A percentile compares a stretch with the other conserved stretches of the same genome.
These are phyloP conservation scores for Siniperca scherzeri DNA, from an alignment of 2,797 vertebrate genomes.

Conservation along the genomic window DNA sequence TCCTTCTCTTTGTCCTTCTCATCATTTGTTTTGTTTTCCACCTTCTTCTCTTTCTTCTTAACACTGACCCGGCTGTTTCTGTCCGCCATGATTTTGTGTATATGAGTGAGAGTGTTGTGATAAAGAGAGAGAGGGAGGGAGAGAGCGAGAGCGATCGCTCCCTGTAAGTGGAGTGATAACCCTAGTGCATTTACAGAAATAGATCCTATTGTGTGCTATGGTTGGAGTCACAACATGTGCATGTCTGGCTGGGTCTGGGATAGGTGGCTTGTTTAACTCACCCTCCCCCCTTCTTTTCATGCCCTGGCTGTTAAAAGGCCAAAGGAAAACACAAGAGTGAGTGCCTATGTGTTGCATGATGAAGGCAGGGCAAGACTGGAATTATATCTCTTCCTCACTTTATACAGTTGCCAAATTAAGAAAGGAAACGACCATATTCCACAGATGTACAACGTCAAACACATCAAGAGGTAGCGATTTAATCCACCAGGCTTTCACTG, in stretches of 20 bases:
- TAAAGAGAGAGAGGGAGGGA: slow-evolving; percentile 51
- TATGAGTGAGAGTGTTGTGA: slow-evolving; percentile 57
- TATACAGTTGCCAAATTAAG: slow-evolving; percentile 17
- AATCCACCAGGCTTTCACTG: slow-evolving; percentile 68
- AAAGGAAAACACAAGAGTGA: slow-evolving; percentile 50
- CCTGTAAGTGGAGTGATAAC: slow-evolving; percentile 73
- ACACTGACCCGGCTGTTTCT: slow-evolving; percentile 72
- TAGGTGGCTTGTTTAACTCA: slow-evolving; percentile 60
- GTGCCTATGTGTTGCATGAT: not conserved
- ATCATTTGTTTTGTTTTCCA: slow-evolving; percentile 72
- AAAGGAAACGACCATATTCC: slow-evolving; percentile 14
- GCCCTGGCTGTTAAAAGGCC: slow-evolving; percentile 74
- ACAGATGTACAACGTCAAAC: slow-evolving; percentile 19
- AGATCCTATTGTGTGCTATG: slow-evolving; percentile 81
- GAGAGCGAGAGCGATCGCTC: slow-evolving; percentile 42
- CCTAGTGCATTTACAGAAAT: slow-evolving; percentile 75
- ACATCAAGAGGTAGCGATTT: slow-evolving; percentile 21
- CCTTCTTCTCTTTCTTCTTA: slow-evolving; percentile 83
- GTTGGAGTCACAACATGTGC: slow-evolving; percentile 65
- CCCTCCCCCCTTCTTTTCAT: slow-evolving; percentile 64
- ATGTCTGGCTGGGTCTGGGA: slow-evolving; percentile 55
- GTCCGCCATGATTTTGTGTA: slow-evolving; percentile 84
- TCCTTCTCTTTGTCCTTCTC: slow-evolving; percentile 75
- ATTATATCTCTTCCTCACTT: slow-evolving; percentile 17
- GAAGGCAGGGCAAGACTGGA: not conserved